Evolutionary conservation across 2,797 vertebrate genomes (phyloP), one percentile per base, ranked within the genome.

Genomic region (Scleropages formosus): DNA sequence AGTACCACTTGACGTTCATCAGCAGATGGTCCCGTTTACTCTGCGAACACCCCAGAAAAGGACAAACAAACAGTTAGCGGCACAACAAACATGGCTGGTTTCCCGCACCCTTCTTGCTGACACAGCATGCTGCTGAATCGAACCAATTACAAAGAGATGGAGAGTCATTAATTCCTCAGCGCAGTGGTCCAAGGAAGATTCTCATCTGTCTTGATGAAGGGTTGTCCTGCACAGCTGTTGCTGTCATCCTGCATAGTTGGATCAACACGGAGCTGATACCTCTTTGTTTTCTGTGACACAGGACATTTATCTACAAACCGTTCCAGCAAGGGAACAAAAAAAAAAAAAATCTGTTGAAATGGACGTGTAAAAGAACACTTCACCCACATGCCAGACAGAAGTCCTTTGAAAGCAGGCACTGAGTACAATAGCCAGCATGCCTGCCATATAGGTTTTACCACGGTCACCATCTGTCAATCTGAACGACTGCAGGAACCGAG

Each of bases 1-100:
- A 99, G 94, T 98, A 99, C 98, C 98, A 99, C 90, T 99, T 99
- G 85, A 99, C 98, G 84, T 96, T 99, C 96, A 99, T 99, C 86
- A 99, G 92, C 86, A 99, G 95, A 89, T 99, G 98, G 93, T 99
- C 97, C 92, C 96, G 93, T 93, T 99, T 99, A 89, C 97, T 99
- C 98, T 99, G 93, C 27, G 26, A n/a, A 13, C 78, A 79, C 82
- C 77, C 69, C 69, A 80, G 80, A 80, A 79, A 70, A 44, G 78
- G 82, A 83, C 82, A 89, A 83, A 87, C 82, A 82, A 80, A 80
- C 83, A 78, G 84, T 82, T 84, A 86, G 87, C 87, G 86, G 89
- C 86, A 86, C 83, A 71, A 59, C 16, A 81, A 73, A 78, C 73
- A 60, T 82, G 78, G 79, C 83, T 83, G 84, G 78, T 87, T 86